Conservation (phyloP, 2,113 vertebrate genomes). For the Reinhardtius hippoglossoides region DNA sequence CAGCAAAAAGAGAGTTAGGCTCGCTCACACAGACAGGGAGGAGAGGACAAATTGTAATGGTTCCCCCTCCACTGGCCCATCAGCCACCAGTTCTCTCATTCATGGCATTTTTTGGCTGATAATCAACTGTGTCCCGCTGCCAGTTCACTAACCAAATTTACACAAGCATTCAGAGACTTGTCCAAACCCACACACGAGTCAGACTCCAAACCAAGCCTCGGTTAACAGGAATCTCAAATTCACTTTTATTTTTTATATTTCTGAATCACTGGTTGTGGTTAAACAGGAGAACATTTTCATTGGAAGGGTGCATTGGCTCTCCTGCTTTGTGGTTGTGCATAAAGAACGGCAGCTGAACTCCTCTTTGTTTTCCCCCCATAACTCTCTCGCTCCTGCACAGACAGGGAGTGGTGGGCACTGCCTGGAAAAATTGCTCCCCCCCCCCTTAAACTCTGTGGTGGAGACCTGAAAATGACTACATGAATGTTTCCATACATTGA, state of each 20-base stretch:
- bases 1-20: conserved; percentile 33
- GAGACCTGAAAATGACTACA: conserved; percentile 32
- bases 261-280: conserved; percentile 44
- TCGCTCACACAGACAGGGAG: conserved; percentile 38
- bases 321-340: conserved; percentile 65
- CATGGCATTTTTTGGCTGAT: conserved; percentile 58
- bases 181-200: conserved; percentile 39
- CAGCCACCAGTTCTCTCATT: conserved; percentile 51
- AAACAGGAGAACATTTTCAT: conserved; percentile 45
- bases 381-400: conserved; percentile 55
- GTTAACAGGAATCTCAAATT: conserved; percentile 63
- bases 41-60: conserved; percentile 42
- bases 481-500: conserved; percentile 52
- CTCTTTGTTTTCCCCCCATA: conserved; percentile 60
- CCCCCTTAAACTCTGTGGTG: conserved; percentile 34
- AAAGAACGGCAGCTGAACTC: conserved; percentile 56
- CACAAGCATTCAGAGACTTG: conserved; percentile 33
- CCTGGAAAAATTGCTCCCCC: conserved; percentile 61
- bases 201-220: conserved; percentile 53
- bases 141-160: conserved; percentile 52
- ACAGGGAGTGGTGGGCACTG: conserved; percentile 50
- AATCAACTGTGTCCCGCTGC: conserved; percentile 40
- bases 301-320: conserved; percentile 41
- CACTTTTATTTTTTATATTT: conserved; percentile 25
- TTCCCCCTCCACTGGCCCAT: conserved; percentile 40